Conservation (phyloP, 2,888 invertebrate species). For the Caenorhabditis zanzibari region DNA sequence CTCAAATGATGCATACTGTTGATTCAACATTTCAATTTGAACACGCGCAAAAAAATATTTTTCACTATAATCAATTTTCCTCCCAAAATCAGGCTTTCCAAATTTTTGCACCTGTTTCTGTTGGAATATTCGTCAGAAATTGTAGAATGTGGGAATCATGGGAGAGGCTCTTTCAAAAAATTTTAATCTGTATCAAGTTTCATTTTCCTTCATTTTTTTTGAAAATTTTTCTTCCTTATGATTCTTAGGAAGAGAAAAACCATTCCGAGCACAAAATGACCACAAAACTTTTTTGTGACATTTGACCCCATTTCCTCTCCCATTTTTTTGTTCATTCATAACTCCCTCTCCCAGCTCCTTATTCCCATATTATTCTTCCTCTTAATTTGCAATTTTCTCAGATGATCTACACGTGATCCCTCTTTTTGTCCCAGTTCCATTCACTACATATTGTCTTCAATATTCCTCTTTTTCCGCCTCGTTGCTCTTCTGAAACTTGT, state of each 20-base stretch:
- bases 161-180: too few relatives aligned
- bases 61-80: too few relatives aligned
- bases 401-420: constrained; percentile 18
- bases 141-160: too few relatives aligned
- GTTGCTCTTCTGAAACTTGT: constrained; percentile 38
- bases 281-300: constrained; percentile 14
- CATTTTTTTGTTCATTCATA: constrained; percentile 26
- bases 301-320: constrained; percentile 7
- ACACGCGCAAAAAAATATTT: background rate
- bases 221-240: background rate
- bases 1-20: constrained; percentile 27
- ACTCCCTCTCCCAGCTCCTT: background rate
- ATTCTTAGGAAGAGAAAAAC: background rate
- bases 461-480: constrained; percentile 25
- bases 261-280: constrained; percentile 19
- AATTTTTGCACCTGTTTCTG: background rate
- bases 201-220: background rate
- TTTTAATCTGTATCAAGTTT: constrained; percentile 12
- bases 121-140: background rate
- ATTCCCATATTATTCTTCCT: background rate
- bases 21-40: constrained; percentile 19
- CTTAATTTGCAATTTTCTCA: constrained; percentile 37
- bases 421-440: background rate
- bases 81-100: too few relatives aligned
- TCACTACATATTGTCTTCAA: constrained; percentile 9